Conservation (phyloP, 2,888 invertebrate species). For the Aphelenchoides bicaudatus region DNA sequence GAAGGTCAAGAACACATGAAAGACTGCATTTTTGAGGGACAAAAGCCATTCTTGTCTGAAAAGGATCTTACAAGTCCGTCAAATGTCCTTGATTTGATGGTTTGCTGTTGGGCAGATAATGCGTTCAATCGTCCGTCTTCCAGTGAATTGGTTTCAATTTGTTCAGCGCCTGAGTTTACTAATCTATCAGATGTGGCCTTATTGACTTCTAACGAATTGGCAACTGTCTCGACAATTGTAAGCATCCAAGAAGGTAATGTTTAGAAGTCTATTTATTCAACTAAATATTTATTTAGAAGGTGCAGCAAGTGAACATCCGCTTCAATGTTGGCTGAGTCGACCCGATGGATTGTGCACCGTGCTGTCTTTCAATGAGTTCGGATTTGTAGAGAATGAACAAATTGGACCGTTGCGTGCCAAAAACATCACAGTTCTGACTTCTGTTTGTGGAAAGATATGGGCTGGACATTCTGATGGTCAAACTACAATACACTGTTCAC, state of each 20-base stretch:
- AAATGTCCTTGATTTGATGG: slow-evolving; percentile 87
- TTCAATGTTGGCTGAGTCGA: slow-evolving; percentile 38
- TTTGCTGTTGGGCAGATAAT: slow-evolving; percentile 85
- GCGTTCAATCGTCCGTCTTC: slow-evolving; percentile 81
- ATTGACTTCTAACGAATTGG: slow-evolving; percentile 4
- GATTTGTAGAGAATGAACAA: slow-evolving; percentile 32
- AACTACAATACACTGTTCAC: background rate
- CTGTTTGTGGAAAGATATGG: slow-evolving; percentile 8
- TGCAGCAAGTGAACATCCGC: slow-evolving; percentile 32
- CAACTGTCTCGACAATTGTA: slow-evolving; percentile 14
- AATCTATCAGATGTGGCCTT: slow-evolving; percentile 73
- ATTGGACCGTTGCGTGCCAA: slow-evolving; percentile 1
- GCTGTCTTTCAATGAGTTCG: slow-evolving; percentile 57
- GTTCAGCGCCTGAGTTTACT: slow-evolving; percentile 75
- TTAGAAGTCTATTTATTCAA: no score
- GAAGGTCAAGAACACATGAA: slow-evolving; percentile 94
- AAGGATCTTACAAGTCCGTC: slow-evolving; percentile 64
- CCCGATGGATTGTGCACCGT: slow-evolving; percentile 56
- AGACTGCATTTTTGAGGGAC: slow-evolving; percentile 90
- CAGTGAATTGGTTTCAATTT: slow-evolving; percentile 85
- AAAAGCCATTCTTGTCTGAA: slow-evolving; percentile 80
- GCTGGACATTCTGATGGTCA: slow-evolving; percentile 13
- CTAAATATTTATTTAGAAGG: slow-evolving; percentile 3
- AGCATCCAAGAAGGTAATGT: no score
- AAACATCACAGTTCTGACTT: slow-evolving; percentile 5